Conservation (phyloP, 2,888 invertebrate species). For the Drosophila neonasuta region DNA sequence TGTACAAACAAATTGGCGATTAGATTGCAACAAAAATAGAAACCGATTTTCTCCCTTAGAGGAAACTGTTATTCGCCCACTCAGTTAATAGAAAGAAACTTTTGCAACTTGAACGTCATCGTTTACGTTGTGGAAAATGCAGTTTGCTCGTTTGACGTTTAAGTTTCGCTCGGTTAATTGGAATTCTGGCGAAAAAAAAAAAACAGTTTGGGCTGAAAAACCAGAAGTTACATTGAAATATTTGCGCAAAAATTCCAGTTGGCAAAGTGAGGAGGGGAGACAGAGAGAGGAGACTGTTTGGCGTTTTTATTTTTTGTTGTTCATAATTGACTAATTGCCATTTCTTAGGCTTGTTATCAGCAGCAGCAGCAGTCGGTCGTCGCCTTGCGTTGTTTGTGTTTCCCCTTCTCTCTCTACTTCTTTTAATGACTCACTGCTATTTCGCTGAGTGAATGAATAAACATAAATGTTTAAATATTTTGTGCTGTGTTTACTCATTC, state of each 20-base stretch:
- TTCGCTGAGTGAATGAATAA: constrained; percentile 21
- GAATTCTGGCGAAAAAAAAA: constrained; percentile 5
- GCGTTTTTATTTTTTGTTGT: constrained; percentile 3
- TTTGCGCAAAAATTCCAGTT: constrained; percentile 23
- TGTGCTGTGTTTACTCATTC: not conserved
- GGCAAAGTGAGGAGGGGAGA: not conserved
- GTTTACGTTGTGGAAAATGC: not conserved
- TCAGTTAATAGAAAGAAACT: not conserved
- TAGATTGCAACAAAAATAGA: not conserved
- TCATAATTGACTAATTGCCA: constrained; percentile 43
- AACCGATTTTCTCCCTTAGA: not conserved
- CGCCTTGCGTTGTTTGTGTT: not conserved
- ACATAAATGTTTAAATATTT: constrained; percentile 31
- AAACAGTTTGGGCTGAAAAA: constrained; percentile 6
- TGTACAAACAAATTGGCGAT: not conserved
- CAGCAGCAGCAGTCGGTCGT: not conserved
- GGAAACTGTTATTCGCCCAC: not conserved
- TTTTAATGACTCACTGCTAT: constrained; percentile 37
- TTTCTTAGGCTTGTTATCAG: constrained; percentile 44
- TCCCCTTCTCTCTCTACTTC: not conserved
- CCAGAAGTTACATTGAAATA: constrained; percentile 22
- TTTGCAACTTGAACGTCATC: not conserved
- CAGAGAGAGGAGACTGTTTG: not conserved
- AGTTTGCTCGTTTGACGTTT: constrained; percentile 2
- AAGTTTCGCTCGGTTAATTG: constrained; percentile 17